Evolutionary conservation across 1,140 invertebrate genomes (phyloP), one percentile per base, ranked within the genome.

Genomic region (honey bee (Apis mellifera)): DNA sequence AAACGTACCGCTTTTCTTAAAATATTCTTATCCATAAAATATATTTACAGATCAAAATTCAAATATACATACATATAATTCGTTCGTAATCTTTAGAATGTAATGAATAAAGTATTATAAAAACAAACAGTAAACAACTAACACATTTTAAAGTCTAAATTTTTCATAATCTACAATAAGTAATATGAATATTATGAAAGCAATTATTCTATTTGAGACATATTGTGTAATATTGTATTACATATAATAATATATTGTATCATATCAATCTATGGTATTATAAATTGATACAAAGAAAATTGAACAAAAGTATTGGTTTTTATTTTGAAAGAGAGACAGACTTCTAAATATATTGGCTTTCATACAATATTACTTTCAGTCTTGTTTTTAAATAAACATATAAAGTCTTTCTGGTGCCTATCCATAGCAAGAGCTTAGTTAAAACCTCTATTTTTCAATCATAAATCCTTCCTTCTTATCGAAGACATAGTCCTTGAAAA

Each of bases 361-460:
- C 79, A 66, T 89, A 86, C 65, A 89, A 60, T 84, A 86, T 89
- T 86, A 88, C 87, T 68, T 89, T 93, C 93, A 93, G 93, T 93
- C 93, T 93, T 93, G 89, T 90, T 88, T 88, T 92, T 88, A 91
- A 93, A 93, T 92, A 91, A 93, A 93, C 82, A 88, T 92, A 90
- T 88, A 91, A 92, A 92, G 88, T 92, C 87, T 93, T 92, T 86
- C 76, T 87, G 79, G 86, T 87, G 88, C 89, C 91, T 89, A 92
- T 92, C 91, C 92, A 92, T 92, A 92, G 90, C 89, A 92, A 83
- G 81, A 90, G 90, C 88, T 90, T 69, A 23, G 71, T 85, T 89
- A 75, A 77, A 83, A 90, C 89, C 70, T 71, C 60, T 75, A 52
- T 78, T 64, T 82, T 69, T 57, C 62, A 78, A 79, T 79, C 77